A percentile compares a stretch with the other conserved stretches of the same genome.
These are phyloP conservation scores for Trialeurodes vaporariorum DNA, from an alignment of 1,140 invertebrate genomes.

Conservation along the genomic window DNA sequence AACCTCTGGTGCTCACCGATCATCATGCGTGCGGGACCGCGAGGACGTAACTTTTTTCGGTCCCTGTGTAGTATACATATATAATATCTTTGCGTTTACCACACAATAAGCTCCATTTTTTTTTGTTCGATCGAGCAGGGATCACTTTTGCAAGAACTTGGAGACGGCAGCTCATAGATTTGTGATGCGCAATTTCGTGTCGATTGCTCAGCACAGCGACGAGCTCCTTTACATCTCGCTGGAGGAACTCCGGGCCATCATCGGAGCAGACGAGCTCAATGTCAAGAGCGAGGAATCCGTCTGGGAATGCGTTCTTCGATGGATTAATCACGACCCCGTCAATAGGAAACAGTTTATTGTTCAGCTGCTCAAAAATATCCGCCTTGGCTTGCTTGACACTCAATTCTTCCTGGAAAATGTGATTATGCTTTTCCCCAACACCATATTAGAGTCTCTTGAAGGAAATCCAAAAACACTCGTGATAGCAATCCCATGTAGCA, in stretches of 20 bases:
- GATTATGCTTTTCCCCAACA: too few species aligned
- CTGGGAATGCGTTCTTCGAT: slow-evolving; percentile 49
- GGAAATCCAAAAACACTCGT: too few species aligned
- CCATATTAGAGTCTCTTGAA: too few species aligned
- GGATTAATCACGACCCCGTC: slow-evolving; percentile 51
- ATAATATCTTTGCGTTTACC: too few species aligned
- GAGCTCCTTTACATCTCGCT: slow-evolving; percentile 58
- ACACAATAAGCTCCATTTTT: not conserved
- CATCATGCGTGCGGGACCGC: too few species aligned
- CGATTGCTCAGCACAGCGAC: slow-evolving; percentile 45
- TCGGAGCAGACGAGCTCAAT: slow-evolving; percentile 54
- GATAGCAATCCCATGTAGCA: too few species aligned
- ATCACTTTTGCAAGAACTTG: slow-evolving; percentile 57
- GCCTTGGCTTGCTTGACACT: slow-evolving; percentile 73
- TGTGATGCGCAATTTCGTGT: slow-evolving; percentile 57
- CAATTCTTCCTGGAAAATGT: slow-evolving; percentile 60
- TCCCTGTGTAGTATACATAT: too few species aligned
- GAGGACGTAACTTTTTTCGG: too few species aligned
- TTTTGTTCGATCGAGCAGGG: slow-evolving; percentile 27
- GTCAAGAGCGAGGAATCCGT: slow-evolving; percentile 51
- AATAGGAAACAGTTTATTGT: slow-evolving; percentile 50
- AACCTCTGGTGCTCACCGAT: too few species aligned
- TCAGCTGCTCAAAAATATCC: slow-evolving; percentile 61
- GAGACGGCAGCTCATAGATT: slow-evolving; percentile 53
- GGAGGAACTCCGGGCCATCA: slow-evolving; percentile 53